Conservation (phyloP, 2,888 invertebrate genomes). For the Limnephilus marmoratus region DNA sequence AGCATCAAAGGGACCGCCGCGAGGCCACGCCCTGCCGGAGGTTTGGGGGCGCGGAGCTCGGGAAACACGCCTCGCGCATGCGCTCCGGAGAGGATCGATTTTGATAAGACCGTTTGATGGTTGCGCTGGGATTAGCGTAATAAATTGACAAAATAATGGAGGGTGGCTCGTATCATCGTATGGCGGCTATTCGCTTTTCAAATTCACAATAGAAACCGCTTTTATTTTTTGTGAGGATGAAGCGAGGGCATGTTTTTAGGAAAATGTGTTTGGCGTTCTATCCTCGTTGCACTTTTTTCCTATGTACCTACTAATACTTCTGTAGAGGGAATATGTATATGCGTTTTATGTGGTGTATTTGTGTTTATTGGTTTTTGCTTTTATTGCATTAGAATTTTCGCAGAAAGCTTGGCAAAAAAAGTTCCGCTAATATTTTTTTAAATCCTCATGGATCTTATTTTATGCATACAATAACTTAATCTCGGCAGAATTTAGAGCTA, state of each 20-base stretch:
- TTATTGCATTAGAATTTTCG: too few relatives aligned
- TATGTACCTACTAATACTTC: too few relatives aligned
- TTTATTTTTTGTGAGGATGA: not conserved
- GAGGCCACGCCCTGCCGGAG: constrained; percentile 54
- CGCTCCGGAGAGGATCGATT: constrained; percentile 29
- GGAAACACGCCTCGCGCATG: constrained; percentile 39
- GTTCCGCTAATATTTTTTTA: too few relatives aligned
- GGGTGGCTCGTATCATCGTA: constrained; percentile 7
- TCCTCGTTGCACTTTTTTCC: not conserved
- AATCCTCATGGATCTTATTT: too few relatives aligned
- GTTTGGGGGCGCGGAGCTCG: constrained; percentile 53
- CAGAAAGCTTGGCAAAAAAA: too few relatives aligned
- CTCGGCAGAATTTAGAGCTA: too few relatives aligned
- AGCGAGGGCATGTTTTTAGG: not conserved
- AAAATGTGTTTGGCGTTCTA: not conserved
- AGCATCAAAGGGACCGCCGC: constrained; percentile 74
- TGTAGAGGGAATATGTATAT: too few relatives aligned
- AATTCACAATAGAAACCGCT: not conserved
- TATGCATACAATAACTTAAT: too few relatives aligned
- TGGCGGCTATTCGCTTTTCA: not conserved
- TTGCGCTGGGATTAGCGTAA: constrained; percentile 22
- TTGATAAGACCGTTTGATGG: not conserved
- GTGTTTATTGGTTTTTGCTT: too few relatives aligned
- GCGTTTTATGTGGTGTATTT: too few relatives aligned
- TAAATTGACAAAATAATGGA: constrained; percentile 6